phyloP scores from a whole-genome alignment of 1,140 invertebrate genomes.

The Zaprionus gabonicus region DNA sequence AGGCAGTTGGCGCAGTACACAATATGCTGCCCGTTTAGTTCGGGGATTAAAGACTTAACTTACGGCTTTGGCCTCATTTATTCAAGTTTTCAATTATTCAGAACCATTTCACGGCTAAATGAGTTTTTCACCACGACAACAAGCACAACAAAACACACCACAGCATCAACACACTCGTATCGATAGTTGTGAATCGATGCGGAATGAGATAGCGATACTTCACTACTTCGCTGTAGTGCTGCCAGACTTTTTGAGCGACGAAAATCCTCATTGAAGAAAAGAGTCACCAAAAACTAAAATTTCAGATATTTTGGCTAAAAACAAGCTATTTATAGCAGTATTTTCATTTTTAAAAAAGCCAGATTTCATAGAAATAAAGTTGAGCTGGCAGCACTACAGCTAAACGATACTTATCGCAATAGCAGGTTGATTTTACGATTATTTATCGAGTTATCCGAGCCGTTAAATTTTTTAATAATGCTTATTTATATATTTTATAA shows the following conservation, averaged over 20 bases:
- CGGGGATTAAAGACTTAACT: background rate
- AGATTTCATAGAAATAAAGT: no score
- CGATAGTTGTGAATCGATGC: background rate
- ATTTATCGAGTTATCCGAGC: no score
- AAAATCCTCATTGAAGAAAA: no score
- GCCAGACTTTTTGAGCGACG: background rate
- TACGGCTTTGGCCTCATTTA: background rate
- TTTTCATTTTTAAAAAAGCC: no score
- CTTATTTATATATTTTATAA: no score
- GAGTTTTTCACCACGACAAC: background rate
- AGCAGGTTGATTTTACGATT: no score
- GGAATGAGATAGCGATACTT: background rate
- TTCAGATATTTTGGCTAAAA: background rate
- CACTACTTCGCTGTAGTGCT: background rate
- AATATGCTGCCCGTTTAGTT: background rate
- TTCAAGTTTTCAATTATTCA: background rate
- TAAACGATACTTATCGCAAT: background rate
- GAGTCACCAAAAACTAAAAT: background rate
- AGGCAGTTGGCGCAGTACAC: background rate
- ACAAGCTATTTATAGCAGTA: background rate
- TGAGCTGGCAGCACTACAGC: no score
- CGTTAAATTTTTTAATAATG: no score
- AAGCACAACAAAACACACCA: background rate
- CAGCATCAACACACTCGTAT: background rate
- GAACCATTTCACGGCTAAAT: background rate